Percentiles rank a stretch among this genome's conserved stretches.
Evolutionary conservation across 2,797 vertebrate species (phyloP).

Genomic region (Catostomus latipinnis): DNA sequence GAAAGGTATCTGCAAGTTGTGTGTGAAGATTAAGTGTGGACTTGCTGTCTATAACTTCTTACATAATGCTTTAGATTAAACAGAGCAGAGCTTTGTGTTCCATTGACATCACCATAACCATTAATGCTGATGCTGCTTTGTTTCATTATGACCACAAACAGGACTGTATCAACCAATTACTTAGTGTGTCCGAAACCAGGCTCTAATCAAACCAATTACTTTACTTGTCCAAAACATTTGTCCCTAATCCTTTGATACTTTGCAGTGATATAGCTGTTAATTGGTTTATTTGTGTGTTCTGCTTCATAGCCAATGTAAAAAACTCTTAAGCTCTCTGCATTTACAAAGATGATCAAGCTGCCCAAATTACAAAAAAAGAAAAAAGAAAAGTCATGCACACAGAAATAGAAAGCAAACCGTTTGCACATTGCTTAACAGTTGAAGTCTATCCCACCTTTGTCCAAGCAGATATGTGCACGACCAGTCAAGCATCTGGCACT

Average conservation of each 20-base stretch:
- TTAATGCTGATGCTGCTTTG: constrained; percentile 75
- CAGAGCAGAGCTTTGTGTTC: constrained; percentile 54
- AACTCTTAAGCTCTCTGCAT: neutral
- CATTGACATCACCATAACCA: constrained; percentile 55
- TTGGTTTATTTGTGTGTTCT: constrained; percentile 41
- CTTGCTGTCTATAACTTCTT: constrained; percentile 15
- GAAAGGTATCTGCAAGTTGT: neutral
- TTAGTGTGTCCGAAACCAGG: constrained; percentile 75
- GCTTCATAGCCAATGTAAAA: constrained; percentile 6
- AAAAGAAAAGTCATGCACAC: too few species aligned
- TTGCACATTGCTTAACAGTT: neutral
- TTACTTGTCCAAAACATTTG: constrained; percentile 74
- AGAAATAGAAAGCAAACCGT: neutral
- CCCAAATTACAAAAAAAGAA: neutral
- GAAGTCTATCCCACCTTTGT: neutral
- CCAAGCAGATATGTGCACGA: neutral
- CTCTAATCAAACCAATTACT: constrained; percentile 80
- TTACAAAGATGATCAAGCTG: neutral
- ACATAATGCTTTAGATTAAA: constrained; percentile 56
- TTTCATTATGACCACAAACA: constrained; percentile 77
- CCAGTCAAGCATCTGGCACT: too few species aligned
- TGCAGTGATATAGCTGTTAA: constrained; percentile 61
- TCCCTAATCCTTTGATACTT: constrained; percentile 67
- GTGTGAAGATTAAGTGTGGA: neutral
- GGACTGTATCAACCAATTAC: constrained; percentile 78